Base-by-base conservation (phyloP, 2,797 vertebrate genomes). In the Catostomus latipinnis region DNA sequence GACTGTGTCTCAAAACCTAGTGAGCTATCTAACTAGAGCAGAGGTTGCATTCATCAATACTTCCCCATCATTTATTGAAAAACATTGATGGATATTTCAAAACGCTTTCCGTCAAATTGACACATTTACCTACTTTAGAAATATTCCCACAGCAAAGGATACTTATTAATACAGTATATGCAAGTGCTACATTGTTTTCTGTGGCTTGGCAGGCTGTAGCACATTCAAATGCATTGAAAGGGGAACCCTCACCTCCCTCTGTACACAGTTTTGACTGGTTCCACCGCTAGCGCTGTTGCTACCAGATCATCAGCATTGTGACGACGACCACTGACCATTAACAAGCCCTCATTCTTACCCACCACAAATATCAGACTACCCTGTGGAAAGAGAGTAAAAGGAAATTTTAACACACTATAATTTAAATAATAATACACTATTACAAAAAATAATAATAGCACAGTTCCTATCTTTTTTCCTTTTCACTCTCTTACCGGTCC, bases 231-330 rank as follows among this genome's bases (percentile, higher is more conserved):
- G 45, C 50, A 34, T 34, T 34, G 1, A 34, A 34, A 34, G 34
- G 34, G 34, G 34, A 34, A 34, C 34, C 81, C 94, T 92, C 85
- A 98, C 98, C 98, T 96, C 87, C 98, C 98, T 53, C 98, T 96
- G 86, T 99, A 99, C 79, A 99, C 96, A 0, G 97, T 98, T 92
- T 98, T 99, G 16, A 99, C 95, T 0, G 98, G 96, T 89, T 99
- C 97, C 73, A 99, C 98, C 0, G 98, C 98, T 46, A 99, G 87
- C 0, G 97, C 97, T 0, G 98, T 99, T 53, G 98, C 98, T 49
- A 99, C 97, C 16, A 99, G 94, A 89, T 99, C 98, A 0, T 99
- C 98, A 0, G 97, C 96, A 1, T 98, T 99, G 89, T 99, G 98
- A 65, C 98, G 93, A 0, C 97, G 93, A 4, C 97, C 96, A 1